Evolutionary conservation across 2,113 vertebrate species (phyloP), one percentile per base, ranked within the genome.

Genomic region (Thalassarche chlororhynchos): DNA sequence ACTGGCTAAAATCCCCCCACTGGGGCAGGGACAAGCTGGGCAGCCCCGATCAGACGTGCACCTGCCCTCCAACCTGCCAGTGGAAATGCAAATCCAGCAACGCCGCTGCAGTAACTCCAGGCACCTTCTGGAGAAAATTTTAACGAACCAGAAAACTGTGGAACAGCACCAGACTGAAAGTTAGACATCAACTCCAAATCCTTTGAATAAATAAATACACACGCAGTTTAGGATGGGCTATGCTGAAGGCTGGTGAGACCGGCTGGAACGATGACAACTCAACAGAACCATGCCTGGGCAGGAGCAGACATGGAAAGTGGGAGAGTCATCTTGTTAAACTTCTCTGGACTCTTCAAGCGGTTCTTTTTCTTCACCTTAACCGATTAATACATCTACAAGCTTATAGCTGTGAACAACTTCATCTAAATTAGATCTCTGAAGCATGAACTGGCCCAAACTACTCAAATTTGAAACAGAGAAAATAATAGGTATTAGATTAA

Each of bases 391-490:
- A 89, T 29, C n/a, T 42, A 54, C 40, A 82, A n/a, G 66, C 36
- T 95, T 46, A 49, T 4, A 89, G 55, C 61, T 89, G 84, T 69
- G 93, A 95, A 84, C 52, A 94, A 66, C 70, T 85, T 72, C 36
- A 71, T 89, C 69, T 87, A 57, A 90, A 87, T 90, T 81, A 81
- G 46, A 94, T 72, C 40, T 86, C 92, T 75, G 86, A 87, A 84
- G 77, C 49, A 61, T 61, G 29, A 94, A 82, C 42, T 77, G n/a
- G 34, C 36, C 57, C 70, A 62, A 91, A 91, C 58, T 38, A 47
- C 54, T 69, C 66, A 86, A 74, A 93, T 89, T 76, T 46, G 55
- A 87, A 96, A 85, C 44, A 74, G 24, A 76, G 24, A 72, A 83
- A 94, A 65, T 85, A 93, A 87, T 5, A 91, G 77, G 66, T 69